Conservation (phyloP, 2,113 vertebrate species). For the Alethe castanea region DNA sequence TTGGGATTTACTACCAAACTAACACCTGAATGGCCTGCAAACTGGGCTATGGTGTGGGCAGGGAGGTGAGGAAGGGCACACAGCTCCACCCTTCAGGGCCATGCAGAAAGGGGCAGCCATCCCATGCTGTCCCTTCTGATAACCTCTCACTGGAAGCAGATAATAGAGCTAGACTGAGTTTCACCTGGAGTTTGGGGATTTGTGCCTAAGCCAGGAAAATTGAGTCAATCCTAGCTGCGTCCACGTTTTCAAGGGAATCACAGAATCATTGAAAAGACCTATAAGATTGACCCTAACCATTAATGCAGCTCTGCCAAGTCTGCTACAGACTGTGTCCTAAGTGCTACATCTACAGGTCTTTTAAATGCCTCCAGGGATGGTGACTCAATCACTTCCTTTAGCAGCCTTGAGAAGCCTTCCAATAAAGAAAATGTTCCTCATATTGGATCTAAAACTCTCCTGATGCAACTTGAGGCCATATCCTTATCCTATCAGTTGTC, state of each 20-base stretch:
- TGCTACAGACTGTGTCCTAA: rapidly evolving
- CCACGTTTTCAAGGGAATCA: neutral
- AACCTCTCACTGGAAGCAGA: neutral
- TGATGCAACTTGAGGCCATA: neutral
- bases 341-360: neutral
- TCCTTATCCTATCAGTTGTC: no score
- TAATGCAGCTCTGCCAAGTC: rapidly evolving
- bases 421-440: neutral
- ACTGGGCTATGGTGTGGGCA: no score
- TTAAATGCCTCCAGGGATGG: neutral
- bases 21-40: neutral
- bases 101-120: rapidly evolving
- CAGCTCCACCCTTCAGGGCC: no score
- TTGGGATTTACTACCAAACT: neutral
- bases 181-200: neutral
- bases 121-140: neutral
- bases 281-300: no score
- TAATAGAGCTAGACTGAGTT: neutral
- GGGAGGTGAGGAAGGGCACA: neutral
- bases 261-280: neutral
- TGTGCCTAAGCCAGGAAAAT: neutral
- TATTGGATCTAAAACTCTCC: neutral
- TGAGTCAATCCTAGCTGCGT: neutral
- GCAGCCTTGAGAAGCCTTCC: neutral
- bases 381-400: neutral